Percentiles rank a stretch among this genome's conserved stretches.
phyloP scores from a whole-genome alignment of 1,140 invertebrate genomes.

The Fopius arisanus region DNA sequence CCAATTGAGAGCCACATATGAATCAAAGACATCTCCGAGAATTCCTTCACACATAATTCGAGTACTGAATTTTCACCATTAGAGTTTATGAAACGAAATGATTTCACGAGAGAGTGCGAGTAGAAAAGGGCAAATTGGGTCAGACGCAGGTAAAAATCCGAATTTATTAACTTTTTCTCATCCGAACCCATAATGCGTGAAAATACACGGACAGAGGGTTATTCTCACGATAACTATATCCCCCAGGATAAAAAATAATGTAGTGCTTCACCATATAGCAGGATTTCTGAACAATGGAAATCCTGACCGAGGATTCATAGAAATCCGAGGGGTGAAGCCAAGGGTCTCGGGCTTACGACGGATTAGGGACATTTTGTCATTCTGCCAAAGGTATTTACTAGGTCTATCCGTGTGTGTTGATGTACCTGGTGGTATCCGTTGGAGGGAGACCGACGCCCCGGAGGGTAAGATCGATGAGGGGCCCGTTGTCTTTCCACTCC shows the following conservation, averaged over 20 bases:
- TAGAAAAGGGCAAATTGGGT: background rate
- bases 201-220: background rate
- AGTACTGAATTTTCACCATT: too few relatives aligned
- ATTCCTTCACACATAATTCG: background rate
- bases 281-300: conserved; percentile 13
- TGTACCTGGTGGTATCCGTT: conserved; percentile 22
- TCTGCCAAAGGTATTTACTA: conserved; percentile 41
- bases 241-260: background rate
- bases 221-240: background rate
- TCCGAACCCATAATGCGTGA: background rate
- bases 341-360: conserved; percentile 36
- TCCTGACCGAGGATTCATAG: conserved; percentile 26
- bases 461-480: conserved; percentile 34
- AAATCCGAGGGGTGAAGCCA: conserved; percentile 34
- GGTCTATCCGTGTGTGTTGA: conserved; percentile 16
- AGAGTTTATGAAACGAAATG: too few relatives aligned
- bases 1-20: too few relatives aligned
- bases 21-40: too few relatives aligned
- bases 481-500: conserved; percentile 21
- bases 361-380: conserved; percentile 40
- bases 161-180: background rate
- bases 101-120: too few relatives aligned
- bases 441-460: background rate
- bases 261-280: background rate
- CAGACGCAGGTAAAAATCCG: background rate